Conservation (phyloP, 1,140 invertebrate species). For the Dolichoris vasculosae region DNA sequence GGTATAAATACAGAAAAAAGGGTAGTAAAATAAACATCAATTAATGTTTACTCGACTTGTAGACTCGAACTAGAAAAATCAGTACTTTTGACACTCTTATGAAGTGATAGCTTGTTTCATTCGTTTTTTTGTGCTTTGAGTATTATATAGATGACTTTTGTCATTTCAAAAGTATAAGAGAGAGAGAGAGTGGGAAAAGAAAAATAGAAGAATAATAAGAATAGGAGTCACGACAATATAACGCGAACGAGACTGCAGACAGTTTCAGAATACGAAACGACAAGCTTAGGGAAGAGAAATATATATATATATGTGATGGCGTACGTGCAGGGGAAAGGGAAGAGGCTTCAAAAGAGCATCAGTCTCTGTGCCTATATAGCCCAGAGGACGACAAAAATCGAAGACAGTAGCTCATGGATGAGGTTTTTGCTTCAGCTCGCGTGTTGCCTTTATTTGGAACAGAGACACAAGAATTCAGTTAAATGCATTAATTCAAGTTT, state of each 20-base stretch:
- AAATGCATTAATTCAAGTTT: slow-evolving; percentile 75
- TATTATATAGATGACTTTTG: slow-evolving; percentile 14
- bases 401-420: slow-evolving; percentile 46
- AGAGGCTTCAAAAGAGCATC: not conserved
- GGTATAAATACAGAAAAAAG: too few relatives aligned
- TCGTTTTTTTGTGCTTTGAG: not conserved
- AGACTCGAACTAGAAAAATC: not conserved
- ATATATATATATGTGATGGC: not conserved
- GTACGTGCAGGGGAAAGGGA: slow-evolving; percentile 8
- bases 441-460: slow-evolving; percentile 73
- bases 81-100: not conserved
- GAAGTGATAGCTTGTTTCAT: not conserved
- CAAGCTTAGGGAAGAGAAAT: slow-evolving; percentile 18
- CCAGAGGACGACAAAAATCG: slow-evolving; percentile 51
- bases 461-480: slow-evolving; percentile 72
- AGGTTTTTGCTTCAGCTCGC: slow-evolving; percentile 68
- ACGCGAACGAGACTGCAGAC: slow-evolving; percentile 58
- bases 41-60: not conserved
- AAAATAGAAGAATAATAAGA: slow-evolving; percentile 12
- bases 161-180: slow-evolving; percentile 34
- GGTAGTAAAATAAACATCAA: not conserved
- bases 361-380: not conserved
- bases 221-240: not conserved
- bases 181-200: slow-evolving; percentile 26
- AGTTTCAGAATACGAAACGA: slow-evolving; percentile 70